These are phyloP conservation scores for Teleopsis dalmanni DNA, from an alignment of 1,140 invertebrate genomes.

Conservation along the genomic window DNA sequence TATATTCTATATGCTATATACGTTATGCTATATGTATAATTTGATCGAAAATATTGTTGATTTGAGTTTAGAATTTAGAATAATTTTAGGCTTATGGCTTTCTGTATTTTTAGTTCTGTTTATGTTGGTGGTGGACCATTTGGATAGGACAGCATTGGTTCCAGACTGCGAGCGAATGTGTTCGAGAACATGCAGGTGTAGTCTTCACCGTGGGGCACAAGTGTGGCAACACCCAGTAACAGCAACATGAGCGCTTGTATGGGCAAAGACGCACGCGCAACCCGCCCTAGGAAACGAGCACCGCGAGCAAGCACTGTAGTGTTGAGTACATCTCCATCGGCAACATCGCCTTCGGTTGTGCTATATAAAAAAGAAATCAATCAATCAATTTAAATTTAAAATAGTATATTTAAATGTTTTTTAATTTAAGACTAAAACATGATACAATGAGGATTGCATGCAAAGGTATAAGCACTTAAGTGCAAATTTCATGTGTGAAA, in stretches of 20 bases:
- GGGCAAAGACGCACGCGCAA: constrained; percentile 80
- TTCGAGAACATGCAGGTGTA: constrained; percentile 76
- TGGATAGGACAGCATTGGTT: constrained; percentile 78
- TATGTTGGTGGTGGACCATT: constrained; percentile 85
- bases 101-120: constrained; percentile 5
- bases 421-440: no score
- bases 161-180: constrained; percentile 69
- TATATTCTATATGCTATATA: no score
- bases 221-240: constrained; percentile 76
- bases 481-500: no score
- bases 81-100: not conserved
- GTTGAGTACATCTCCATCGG: constrained; percentile 51
- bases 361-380: not conserved
- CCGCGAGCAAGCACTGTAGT: constrained; percentile 62
- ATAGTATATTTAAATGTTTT: no score
- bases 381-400: no score
- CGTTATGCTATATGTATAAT: no score
- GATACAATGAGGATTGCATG: no score
- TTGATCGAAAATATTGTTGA: no score
- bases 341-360: constrained; percentile 33
- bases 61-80: not conserved
- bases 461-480: no score
- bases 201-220: constrained; percentile 78
- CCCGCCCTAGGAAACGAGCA: constrained; percentile 75
- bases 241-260: constrained; percentile 84